Percentiles rank a stretch among this genome's conserved stretches.
Conservation (phyloP, 1,140 invertebrate genomes). For the Cepaea nemoralis region DNA sequence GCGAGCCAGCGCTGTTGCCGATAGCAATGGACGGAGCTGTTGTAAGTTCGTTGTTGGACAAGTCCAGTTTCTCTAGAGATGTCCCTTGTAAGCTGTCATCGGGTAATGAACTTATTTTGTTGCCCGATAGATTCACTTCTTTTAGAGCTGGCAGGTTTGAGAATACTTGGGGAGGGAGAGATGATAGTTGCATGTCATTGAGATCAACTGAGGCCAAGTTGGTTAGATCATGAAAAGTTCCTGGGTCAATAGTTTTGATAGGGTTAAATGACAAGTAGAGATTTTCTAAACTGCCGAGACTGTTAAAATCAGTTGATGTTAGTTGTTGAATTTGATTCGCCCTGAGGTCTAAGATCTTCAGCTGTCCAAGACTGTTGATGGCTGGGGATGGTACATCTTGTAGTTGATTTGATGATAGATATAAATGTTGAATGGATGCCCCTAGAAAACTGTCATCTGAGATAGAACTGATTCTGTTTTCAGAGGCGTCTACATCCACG, state of each 20-base stretch:
- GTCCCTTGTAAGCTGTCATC: conserved; percentile 46
- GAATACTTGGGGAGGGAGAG: conserved; percentile 45
- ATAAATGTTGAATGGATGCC: conserved; percentile 47
- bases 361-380: conserved; percentile 30
- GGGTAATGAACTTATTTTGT: conserved; percentile 43
- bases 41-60: conserved; percentile 52
- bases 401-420: conserved; percentile 53
- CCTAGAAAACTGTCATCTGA: conserved; percentile 45
- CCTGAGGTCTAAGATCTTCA: conserved; percentile 37
- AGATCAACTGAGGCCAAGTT: conserved; percentile 44
- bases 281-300: conserved; percentile 44
- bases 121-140: conserved; percentile 43
- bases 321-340: conserved; percentile 20
- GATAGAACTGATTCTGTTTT: conserved; percentile 44
- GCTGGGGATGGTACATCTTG: conserved; percentile 46
- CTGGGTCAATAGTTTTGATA: conserved; percentile 43
- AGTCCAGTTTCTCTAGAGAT: conserved; percentile 45
- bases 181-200: conserved; percentile 42
- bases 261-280: conserved; percentile 48
- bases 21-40: conserved; percentile 44
- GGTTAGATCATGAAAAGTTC: conserved; percentile 46
- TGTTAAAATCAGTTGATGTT: conserved; percentile 45
- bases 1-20: neutral
- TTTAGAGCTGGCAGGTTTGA: conserved; percentile 43
- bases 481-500: conserved; percentile 42